Evolutionary conservation across 2,113 vertebrate genomes (phyloP).

Genomic region (Phalacrocorax brasilianus): DNA sequence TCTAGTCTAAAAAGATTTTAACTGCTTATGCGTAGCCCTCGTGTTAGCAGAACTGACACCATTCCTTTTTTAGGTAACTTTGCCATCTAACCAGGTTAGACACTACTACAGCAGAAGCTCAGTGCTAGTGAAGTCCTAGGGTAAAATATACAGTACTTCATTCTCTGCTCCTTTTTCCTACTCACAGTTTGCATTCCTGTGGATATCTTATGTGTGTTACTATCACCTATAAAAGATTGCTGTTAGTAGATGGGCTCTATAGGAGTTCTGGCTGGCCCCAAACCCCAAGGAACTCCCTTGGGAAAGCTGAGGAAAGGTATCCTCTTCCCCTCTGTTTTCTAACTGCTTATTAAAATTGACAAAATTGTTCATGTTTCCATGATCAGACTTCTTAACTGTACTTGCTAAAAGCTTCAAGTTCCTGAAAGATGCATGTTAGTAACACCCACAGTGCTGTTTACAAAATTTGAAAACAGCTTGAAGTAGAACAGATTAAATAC

Average conservation of each 20-base stretch:
- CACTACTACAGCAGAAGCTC: neutral
- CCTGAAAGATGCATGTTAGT: neutral
- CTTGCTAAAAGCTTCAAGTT: neutral
- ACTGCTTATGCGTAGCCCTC: neutral
- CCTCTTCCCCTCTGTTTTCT: neutral
- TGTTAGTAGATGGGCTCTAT: neutral
- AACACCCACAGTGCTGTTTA: neutral
- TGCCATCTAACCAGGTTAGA: neutral
- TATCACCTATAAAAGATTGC: rapidly evolving
- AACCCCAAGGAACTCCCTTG: neutral
- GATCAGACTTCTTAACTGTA: neutral
- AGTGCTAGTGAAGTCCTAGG: neutral
- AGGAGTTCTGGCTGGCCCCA: neutral
- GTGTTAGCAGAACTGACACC: neutral
- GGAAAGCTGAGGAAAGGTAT: neutral
- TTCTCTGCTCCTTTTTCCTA: neutral
- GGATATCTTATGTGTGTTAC: neutral
- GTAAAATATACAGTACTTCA: neutral
- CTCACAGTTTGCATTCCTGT: too few relatives aligned
- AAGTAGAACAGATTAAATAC: neutral
- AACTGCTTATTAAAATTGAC: neutral
- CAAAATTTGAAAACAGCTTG: neutral
- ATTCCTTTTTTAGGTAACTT: neutral
- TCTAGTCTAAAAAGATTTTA: neutral
- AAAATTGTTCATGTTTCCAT: neutral